Evolutionary conservation across 2,113 vertebrate species (phyloP), one percentile per base, ranked within the genome.

Genomic region (Notarius lentiginosus): DNA sequence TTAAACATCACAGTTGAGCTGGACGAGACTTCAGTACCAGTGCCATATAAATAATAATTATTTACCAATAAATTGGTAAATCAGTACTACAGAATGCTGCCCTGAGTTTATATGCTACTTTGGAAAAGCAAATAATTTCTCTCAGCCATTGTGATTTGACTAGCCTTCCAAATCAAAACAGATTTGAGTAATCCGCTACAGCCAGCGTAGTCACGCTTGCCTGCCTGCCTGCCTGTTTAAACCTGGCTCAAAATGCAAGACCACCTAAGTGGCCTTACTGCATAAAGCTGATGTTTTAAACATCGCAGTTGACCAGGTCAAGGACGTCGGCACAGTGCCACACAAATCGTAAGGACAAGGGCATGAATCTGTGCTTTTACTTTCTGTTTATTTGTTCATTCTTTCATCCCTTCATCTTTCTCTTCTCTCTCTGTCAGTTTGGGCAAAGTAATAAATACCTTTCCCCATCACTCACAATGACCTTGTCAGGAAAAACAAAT

Each of bases 401-500:
- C 30, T 58, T 86, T 49, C 18, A 18, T 76, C 86, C 53, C 80
- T 49, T 55, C 56, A 27, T 73, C 27, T 30, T 73, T 77, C 53
- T 61, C 22, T 66, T 75, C 79, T 24, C 20, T 22, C 18, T 79
- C 49, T 88, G 17, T 58, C 58, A 63, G 55, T 86, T 47, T 53
- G 66, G 73, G 47, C 82, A 89, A 86, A 82, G 11, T 56, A 17
- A 7, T 56, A 17, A 7, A 82, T 72, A 77, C 83, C 84, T 87
- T 91, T 90, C 90, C 41, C 85, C 88, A 88, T 93, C 92, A 87
- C 91, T 92, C 89, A 80, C 75, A 7, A 65, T 84, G 92, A 94
- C 93, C 93, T 94, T 92, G 93, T 91, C 83, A 83, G 82, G 82
- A 89, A 92, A 89, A 91, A 89, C 90, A 91, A 93, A 94, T 94